Percentiles rank a stretch among this genome's conserved stretches.
Evolutionary conservation across 2,888 invertebrate genomes (phyloP).

Genomic region (Caenorhabditis doughertyi): DNA sequence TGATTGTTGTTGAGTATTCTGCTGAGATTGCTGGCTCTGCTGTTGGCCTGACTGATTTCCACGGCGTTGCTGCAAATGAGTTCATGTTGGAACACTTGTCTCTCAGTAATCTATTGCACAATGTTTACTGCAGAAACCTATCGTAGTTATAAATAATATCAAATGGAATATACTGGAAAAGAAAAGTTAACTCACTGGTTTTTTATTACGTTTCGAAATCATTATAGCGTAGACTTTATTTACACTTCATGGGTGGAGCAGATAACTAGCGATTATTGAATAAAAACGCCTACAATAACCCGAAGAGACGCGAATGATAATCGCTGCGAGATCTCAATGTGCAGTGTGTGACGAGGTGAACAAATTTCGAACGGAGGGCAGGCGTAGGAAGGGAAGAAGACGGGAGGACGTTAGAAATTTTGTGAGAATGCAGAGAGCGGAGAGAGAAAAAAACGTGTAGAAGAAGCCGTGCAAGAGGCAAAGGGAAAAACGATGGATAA

Average conservation of each 20-base stretch:
- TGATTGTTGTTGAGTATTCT: constrained; percentile 3
- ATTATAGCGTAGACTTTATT: background rate
- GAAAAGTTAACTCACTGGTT: constrained; percentile 19
- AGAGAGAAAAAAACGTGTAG: constrained; percentile 19
- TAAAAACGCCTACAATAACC: background rate
- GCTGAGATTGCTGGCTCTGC: constrained; percentile 27
- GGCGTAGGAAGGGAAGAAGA: constrained; percentile 6
- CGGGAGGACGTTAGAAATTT: background rate
- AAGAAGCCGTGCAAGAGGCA: constrained; percentile 13
- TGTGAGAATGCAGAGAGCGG: constrained; percentile 21
- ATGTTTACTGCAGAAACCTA: too few species aligned
- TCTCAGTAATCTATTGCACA: too few species aligned
- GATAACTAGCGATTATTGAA: background rate
- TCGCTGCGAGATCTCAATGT: background rate
- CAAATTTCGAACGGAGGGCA: constrained; percentile 24
- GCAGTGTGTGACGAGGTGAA: constrained; percentile 2
- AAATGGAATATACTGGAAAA: background rate
- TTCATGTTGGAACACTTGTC: too few species aligned
- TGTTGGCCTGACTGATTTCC: constrained; percentile 33
- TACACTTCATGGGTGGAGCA: background rate
- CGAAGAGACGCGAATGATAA: constrained; percentile 27
- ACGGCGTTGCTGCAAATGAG: constrained; percentile 48
- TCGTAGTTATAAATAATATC: background rate
- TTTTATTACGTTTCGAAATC: constrained; percentile 17
- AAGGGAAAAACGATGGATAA: constrained; percentile 16